Conservation (phyloP, 2,113 vertebrate species). For the Sardina pilchardus region DNA sequence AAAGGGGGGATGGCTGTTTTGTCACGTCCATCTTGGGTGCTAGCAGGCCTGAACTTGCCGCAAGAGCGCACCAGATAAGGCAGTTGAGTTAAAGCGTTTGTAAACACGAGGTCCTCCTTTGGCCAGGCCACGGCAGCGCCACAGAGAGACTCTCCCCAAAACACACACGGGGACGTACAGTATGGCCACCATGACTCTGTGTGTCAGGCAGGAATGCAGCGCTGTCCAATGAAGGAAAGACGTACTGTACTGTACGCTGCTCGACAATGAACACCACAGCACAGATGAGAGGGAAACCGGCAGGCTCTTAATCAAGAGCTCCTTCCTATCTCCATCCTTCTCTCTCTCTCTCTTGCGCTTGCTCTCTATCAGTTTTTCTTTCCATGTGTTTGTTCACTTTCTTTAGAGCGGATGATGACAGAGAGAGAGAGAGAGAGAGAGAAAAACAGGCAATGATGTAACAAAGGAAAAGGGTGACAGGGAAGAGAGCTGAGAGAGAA, state of each 20-base stretch:
- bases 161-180: neutral
- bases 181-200: neutral
- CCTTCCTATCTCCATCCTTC: neutral
- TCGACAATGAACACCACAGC: slow-evolving; percentile 51
- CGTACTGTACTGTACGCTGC: neutral
- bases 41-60: neutral
- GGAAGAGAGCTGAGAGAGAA: neutral
- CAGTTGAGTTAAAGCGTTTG: neutral
- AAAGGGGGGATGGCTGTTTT: neutral
- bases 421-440: slow-evolving; percentile 23
- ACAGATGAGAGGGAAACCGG: neutral
- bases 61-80: neutral
- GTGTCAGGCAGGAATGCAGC: neutral
- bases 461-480: neutral
- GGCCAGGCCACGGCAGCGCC: neutral
- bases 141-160: neutral
- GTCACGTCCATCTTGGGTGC: neutral
- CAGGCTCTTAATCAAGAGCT: slow-evolving; percentile 38
- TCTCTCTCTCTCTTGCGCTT: neutral
- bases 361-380: neutral
- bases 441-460: neutral
- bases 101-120: neutral
- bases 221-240: neutral
- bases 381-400: neutral
- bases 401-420: neutral